Evolutionary conservation across 2,888 invertebrate genomes (phyloP).

Genomic region (Drosophila mulleri): DNA sequence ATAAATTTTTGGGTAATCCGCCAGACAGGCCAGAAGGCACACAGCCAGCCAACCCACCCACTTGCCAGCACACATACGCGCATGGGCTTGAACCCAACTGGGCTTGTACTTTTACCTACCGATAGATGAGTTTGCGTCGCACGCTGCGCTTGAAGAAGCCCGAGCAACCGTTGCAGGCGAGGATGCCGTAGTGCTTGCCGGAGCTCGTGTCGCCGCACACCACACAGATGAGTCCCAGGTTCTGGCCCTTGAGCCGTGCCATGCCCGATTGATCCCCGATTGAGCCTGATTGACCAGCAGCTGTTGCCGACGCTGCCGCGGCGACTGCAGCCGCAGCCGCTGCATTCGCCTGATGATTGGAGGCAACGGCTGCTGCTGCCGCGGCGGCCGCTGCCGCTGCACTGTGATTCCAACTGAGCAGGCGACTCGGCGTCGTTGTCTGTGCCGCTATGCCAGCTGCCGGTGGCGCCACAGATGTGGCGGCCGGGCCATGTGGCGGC

Average conservation of each 20-base stretch:
- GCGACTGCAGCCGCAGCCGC: constrained; percentile 32
- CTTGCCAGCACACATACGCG: neutral
- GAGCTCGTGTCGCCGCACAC: constrained; percentile 99
- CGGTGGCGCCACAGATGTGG: constrained; percentile 40
- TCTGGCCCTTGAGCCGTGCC: constrained; percentile 86
- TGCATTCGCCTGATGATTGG: constrained; percentile 62
- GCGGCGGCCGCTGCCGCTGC: constrained; percentile 75
- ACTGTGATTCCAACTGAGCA: constrained; percentile 84
- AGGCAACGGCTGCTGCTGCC: constrained; percentile 70
- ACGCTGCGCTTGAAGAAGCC: constrained; percentile 99
- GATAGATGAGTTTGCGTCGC: constrained; percentile 97
- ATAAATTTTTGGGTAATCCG: constrained; percentile 77
- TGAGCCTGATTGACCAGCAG: neutral
- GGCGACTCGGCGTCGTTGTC: constrained; percentile 66
- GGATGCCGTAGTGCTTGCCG: constrained; percentile 98
- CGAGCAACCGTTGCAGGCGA: constrained; percentile 99
- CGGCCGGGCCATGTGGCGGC: constrained; percentile 34
- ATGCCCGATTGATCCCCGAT: constrained; percentile 33
- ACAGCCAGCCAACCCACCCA: constrained; percentile 25
- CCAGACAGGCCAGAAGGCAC: constrained; percentile 70
- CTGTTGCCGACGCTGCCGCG: constrained; percentile 35
- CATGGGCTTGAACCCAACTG: neutral
- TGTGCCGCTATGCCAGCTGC: constrained; percentile 28
- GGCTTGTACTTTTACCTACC: constrained; percentile 87
- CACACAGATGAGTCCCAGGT: constrained; percentile 94